Conservation (phyloP, 2,113 vertebrate species). For the Hucho hucho region DNA sequence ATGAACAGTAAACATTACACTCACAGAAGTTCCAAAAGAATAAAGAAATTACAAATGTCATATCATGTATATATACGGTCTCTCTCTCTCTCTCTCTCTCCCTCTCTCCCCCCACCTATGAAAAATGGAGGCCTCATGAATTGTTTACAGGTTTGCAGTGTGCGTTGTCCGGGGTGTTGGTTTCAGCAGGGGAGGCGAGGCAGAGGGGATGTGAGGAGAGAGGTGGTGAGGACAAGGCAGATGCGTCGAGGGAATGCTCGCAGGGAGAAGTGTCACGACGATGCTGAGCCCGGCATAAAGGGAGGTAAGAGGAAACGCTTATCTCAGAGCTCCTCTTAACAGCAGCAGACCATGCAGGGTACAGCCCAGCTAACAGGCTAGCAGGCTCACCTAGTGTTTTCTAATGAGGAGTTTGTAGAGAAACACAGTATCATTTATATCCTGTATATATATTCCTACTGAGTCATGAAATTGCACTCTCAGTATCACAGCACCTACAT, state of each 20-base stretch:
- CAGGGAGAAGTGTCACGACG: neutral
- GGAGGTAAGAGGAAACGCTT: constrained; percentile 14
- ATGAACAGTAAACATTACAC: too few relatives aligned
- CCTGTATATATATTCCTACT: too few relatives aligned
- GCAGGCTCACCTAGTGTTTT: constrained; percentile 20
- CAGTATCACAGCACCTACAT: too few relatives aligned
- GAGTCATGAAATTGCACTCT: too few relatives aligned
- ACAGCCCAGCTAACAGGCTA: neutral
- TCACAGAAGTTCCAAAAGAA: too few relatives aligned
- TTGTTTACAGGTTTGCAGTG: constrained; percentile 65
- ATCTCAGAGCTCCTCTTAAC: constrained; percentile 23
- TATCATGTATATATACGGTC: too few relatives aligned
- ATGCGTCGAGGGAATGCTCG: neutral
- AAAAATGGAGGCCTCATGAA: constrained; percentile 75
- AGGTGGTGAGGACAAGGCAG: neutral
- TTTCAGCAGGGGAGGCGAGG: neutral
- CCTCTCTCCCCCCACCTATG: constrained; percentile 48
- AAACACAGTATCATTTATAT: neutral
- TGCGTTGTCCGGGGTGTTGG: constrained; percentile 21
- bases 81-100: neutral
- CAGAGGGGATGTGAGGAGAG: neutral
- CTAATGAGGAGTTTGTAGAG: constrained; percentile 8
- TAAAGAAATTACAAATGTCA: too few relatives aligned
- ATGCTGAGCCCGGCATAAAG: constrained; percentile 1
- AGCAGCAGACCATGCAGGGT: neutral